Evolutionary conservation across 2,888 invertebrate genomes (phyloP).

Genomic region (Lasioglossum vierecki): DNA sequence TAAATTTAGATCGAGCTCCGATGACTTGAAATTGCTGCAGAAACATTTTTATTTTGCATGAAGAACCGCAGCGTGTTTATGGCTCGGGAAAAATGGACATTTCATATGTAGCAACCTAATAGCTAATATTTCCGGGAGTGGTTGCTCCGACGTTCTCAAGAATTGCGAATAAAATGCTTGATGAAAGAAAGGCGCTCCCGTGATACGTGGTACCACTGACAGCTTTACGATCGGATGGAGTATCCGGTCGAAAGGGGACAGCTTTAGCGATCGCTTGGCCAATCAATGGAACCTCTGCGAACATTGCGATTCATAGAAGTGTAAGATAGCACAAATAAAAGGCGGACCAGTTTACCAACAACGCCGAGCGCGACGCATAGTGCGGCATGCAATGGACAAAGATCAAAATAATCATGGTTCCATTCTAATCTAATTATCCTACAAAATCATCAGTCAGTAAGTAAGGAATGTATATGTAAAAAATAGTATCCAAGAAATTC

Average conservation of each 20-base stretch:
- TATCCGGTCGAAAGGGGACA: constrained; percentile 18
- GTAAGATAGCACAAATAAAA: constrained; percentile 45
- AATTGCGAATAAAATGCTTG: constrained; percentile 4
- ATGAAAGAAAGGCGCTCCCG: constrained; percentile 10
- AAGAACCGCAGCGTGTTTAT: neutral
- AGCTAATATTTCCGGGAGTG: neutral
- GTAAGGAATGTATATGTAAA: too few species aligned
- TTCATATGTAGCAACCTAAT: neutral
- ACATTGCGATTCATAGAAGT: constrained; percentile 40
- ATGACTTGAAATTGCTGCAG: neutral
- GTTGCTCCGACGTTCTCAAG: neutral
- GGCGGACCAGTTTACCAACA: constrained; percentile 34
- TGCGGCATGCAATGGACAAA: too few species aligned
- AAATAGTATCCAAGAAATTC: too few species aligned
- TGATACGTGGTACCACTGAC: constrained; percentile 13
- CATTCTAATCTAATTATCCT: too few species aligned
- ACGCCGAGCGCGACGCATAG: neutral
- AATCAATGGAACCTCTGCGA: constrained; percentile 26
- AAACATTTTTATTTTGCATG: neutral
- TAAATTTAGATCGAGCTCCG: neutral
- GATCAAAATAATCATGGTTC: too few species aligned
- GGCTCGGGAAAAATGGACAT: neutral
- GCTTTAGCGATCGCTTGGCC: constrained; percentile 16
- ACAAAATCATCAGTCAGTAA: too few species aligned
- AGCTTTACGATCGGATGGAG: constrained; percentile 24